phyloP scores from a whole-genome alignment of 2,888 invertebrate species.

The Drosophila paranaensis region DNA sequence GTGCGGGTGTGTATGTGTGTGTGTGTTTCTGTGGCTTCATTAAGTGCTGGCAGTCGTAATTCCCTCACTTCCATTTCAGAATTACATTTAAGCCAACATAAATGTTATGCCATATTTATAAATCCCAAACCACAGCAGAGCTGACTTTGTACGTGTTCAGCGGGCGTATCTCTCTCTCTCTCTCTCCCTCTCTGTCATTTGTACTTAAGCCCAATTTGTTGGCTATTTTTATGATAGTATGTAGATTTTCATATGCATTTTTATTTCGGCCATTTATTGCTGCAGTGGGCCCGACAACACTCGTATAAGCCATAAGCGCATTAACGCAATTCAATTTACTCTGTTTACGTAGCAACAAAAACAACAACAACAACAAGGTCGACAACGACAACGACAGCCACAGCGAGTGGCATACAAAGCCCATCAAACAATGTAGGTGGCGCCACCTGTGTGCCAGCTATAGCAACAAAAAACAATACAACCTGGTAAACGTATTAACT shows the following conservation, averaged over 20 bases:
- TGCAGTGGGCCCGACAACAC: conserved; percentile 38
- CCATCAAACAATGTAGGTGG: conserved; percentile 60
- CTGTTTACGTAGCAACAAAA: conserved; percentile 43
- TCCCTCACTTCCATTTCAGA: conserved; percentile 25
- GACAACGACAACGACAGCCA: conserved; percentile 6
- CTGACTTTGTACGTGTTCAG: background rate
- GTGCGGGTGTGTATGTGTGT: conserved; percentile 21
- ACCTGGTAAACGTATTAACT: conserved; percentile 77
- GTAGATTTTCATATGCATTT: conserved; percentile 71
- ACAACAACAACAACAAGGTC: conserved; percentile 30
- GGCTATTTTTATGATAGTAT: conserved; percentile 62
- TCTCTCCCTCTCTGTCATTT: conserved; percentile 31
- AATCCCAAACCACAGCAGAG: conserved; percentile 40
- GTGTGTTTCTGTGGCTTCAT: conserved; percentile 33
- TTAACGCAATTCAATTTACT: conserved; percentile 78
- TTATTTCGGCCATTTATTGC: conserved; percentile 68
- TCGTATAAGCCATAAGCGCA: conserved; percentile 72
- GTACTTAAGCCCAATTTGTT: conserved; percentile 75
- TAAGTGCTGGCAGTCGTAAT: conserved; percentile 23
- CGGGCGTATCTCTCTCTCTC: conserved; percentile 9
- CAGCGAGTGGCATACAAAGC: conserved; percentile 5
- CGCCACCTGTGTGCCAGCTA: conserved; percentile 59
- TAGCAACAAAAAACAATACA: conserved; percentile 39
- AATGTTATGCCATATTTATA: conserved; percentile 51
- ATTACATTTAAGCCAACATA: conserved; percentile 52